phyloP scores from a whole-genome alignment of 2,113 vertebrate species.

The Petrocephalus zakoni region DNA sequence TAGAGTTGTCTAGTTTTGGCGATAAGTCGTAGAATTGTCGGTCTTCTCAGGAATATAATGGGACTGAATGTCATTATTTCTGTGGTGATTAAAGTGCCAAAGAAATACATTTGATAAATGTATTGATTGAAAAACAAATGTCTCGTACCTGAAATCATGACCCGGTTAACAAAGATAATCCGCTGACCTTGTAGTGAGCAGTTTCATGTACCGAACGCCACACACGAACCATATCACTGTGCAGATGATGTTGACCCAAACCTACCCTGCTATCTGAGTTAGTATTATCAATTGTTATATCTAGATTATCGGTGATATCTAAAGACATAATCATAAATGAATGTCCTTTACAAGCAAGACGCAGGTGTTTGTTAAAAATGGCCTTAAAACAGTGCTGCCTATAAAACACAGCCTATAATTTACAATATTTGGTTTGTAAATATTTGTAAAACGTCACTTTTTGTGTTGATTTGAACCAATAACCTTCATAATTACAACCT shows the following conservation, averaged over 20 bases:
- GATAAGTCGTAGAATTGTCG: background rate
- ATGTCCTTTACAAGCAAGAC: background rate
- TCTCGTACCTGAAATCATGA: background rate
- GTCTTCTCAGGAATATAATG: background rate
- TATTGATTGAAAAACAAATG: background rate
- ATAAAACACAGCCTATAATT: background rate
- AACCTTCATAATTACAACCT: no score
- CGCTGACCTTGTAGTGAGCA: background rate
- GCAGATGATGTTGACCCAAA: no score
- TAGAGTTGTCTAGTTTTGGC: background rate
- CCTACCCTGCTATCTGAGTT: no score
- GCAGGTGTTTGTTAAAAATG: background rate
- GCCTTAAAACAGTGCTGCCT: background rate
- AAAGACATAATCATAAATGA: background rate
- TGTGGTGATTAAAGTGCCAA: background rate
- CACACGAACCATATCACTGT: background rate
- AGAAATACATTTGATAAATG: background rate
- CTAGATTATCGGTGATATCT: background rate
- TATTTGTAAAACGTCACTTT: no score
- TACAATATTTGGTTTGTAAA: background rate
- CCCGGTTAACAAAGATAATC: background rate
- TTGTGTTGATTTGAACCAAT: no score
- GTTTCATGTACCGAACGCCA: background rate
- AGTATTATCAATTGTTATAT: background rate
- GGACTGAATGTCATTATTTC: background rate